Evolutionary conservation across 2,888 invertebrate genomes (phyloP).

Genomic region (Disparrhopalites patrizii): DNA sequence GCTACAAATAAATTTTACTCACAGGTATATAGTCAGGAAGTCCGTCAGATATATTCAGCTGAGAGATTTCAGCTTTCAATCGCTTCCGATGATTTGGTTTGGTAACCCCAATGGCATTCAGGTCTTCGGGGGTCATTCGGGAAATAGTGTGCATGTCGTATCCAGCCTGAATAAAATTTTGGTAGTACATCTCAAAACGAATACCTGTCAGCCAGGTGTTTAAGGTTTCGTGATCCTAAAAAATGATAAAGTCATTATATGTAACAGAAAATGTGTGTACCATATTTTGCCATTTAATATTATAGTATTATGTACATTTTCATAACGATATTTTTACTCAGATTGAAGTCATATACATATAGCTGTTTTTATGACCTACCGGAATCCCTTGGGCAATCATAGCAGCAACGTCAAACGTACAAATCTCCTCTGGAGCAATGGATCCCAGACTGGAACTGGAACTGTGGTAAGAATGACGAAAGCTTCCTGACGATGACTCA

Average conservation of each 20-base stretch:
- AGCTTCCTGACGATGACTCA: slow-evolving; percentile 57
- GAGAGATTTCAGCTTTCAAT: slow-evolving; percentile 92
- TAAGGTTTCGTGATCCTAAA: slow-evolving; percentile 92
- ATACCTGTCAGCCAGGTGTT: slow-evolving; percentile 91
- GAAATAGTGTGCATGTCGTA: slow-evolving; percentile 93
- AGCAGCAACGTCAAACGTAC: slow-evolving; percentile 52
- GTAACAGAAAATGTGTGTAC: neutral
- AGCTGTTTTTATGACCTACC: slow-evolving; percentile 56
- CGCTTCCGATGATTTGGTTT: slow-evolving; percentile 95
- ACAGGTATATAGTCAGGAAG: slow-evolving; percentile 92
- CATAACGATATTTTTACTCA: too few species aligned
- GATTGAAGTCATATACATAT: too few species aligned
- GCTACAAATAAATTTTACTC: slow-evolving; percentile 51
- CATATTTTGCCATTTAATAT: too few species aligned
- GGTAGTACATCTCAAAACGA: slow-evolving; percentile 90
- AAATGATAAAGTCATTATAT: too few species aligned
- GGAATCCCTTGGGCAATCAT: slow-evolving; percentile 63
- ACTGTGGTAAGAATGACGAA: slow-evolving; percentile 57
- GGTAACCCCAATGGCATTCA: slow-evolving; percentile 73
- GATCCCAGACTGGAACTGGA: slow-evolving; percentile 53
- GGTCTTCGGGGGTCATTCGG: slow-evolving; percentile 94
- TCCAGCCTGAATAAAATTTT: slow-evolving; percentile 87
- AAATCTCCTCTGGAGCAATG: slow-evolving; percentile 62
- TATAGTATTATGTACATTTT: too few species aligned
- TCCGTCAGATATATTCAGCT: slow-evolving; percentile 88